A percentile compares a stretch with the other conserved stretches of the same genome.
These are phyloP conservation scores for Drosophila picticornis DNA, from an alignment of 2,888 invertebrate species.

Conservation along the genomic window DNA sequence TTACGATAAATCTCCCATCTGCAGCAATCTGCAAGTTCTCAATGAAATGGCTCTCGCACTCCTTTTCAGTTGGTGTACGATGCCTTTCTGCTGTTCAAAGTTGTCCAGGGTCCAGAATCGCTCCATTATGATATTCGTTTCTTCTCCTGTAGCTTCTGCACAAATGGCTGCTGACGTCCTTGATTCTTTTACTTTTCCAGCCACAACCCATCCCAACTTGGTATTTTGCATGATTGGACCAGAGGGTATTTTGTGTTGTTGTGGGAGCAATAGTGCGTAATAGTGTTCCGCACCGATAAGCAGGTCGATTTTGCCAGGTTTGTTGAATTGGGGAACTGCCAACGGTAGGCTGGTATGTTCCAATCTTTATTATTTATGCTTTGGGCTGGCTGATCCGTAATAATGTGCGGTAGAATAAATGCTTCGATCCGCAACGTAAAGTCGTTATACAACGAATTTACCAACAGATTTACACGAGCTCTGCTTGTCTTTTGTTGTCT, in stretches of 20 bases:
- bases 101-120: not conserved
- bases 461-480: too few species aligned
- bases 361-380: not conserved
- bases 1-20: not conserved
- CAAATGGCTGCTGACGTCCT: not conserved
- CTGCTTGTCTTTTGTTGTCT: too few species aligned
- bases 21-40: not conserved
- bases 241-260: not conserved
- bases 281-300: too few species aligned
- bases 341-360: not conserved
- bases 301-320: not conserved
- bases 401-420: too few species aligned
- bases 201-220: not conserved
- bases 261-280: not conserved
- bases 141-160: not conserved
- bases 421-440: too few species aligned
- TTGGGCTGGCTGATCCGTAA: not conserved
- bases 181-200: not conserved
- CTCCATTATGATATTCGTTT: not conserved
- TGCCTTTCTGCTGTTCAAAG: not conserved
- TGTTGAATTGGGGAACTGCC: not conserved
- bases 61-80: slow-evolving; percentile 2
- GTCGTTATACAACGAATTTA: too few species aligned
- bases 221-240: not conserved
- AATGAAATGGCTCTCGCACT: not conserved